Conservation (phyloP, 2,113 vertebrate genomes). For the Leptobrachium leishanense region DNA sequence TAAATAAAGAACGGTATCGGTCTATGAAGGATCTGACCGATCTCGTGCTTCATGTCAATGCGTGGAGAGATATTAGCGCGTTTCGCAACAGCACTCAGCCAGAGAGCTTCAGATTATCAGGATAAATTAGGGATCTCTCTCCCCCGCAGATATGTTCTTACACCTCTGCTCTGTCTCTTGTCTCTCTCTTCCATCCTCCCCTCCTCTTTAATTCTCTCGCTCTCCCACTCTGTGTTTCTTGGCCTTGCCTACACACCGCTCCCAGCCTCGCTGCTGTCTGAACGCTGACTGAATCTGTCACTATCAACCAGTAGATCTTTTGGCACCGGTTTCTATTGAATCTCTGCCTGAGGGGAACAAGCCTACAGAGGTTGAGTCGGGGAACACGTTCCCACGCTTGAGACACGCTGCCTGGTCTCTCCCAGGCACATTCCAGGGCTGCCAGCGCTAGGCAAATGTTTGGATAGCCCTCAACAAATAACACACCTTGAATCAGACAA, state of each 20-base stretch:
- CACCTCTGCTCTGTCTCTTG: conserved; percentile 49
- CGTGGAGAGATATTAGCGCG: conserved; percentile 12
- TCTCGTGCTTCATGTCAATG: not conserved
- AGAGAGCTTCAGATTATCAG: conserved; percentile 42
- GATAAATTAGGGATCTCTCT: conserved; percentile 47
- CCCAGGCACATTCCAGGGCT: conserved; percentile 86
- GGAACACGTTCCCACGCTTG: conserved; percentile 92
- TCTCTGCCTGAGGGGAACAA: conserved; percentile 80
- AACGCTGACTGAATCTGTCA: conserved; percentile 81
- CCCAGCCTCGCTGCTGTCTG: conserved; percentile 59
- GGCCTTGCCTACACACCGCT: conserved; percentile 40
- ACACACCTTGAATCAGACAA: conserved; percentile 93
- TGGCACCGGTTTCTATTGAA: conserved; percentile 88
- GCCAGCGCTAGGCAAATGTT: conserved; percentile 92
- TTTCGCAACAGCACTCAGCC: conserved; percentile 34
- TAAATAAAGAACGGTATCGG: not conserved
- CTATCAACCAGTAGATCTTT: conserved; percentile 87
- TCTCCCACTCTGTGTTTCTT: conserved; percentile 36
- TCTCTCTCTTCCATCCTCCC: conserved; percentile 41
- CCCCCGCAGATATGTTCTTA: conserved; percentile 49
- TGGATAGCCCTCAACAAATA: conserved; percentile 96
- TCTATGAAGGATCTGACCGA: not conserved
- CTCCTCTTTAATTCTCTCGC: not conserved
- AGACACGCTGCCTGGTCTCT: conserved; percentile 73
- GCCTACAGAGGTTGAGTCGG: conserved; percentile 86